Percentiles rank a stretch among this genome's conserved stretches.
Evolutionary conservation across 2,797 vertebrate species (phyloP).

Genomic region (Iguana delicatissima): DNA sequence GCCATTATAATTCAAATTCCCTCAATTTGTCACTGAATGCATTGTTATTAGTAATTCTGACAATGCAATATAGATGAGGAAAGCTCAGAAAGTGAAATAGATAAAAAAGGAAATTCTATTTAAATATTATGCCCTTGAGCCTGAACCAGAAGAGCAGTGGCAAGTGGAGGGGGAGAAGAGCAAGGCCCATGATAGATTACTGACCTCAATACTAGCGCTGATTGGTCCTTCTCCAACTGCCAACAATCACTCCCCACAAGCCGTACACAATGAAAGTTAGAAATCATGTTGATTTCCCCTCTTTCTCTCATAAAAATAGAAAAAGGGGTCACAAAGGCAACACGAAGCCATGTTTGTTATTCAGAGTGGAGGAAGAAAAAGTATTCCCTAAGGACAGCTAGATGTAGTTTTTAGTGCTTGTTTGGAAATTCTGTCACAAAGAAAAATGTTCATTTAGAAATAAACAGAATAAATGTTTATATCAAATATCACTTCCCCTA

Average conservation of each 20-base stretch:
- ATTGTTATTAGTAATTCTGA: conserved; percentile 14
- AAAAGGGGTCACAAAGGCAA: conserved; percentile 34
- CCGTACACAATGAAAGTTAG: neutral
- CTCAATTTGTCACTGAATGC: conserved; percentile 14
- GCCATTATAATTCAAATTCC: conserved; percentile 23
- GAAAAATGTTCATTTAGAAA: conserved; percentile 25
- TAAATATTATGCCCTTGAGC: conserved; percentile 16
- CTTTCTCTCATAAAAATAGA: conserved; percentile 29
- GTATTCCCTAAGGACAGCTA: conserved; percentile 1
- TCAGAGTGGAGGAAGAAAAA: conserved; percentile 5
- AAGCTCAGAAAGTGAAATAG: neutral
- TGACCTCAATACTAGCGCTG: conserved; percentile 5
- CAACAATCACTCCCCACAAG: neutral
- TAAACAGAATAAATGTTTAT: neutral
- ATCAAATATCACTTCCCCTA: neutral
- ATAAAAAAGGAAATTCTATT: neutral
- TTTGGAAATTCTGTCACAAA: conserved; percentile 5
- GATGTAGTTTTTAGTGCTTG: conserved; percentile 15
- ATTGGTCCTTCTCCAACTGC: neutral
- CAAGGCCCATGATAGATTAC: conserved; percentile 11
- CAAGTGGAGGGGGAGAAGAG: no score
- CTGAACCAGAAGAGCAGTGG: neutral
- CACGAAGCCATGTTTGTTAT: conserved; percentile 24
- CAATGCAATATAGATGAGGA: neutral
- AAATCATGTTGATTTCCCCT: conserved; percentile 10